phyloP scores from a whole-genome alignment of 2,888 invertebrate species.

The Idaea biselata region DNA sequence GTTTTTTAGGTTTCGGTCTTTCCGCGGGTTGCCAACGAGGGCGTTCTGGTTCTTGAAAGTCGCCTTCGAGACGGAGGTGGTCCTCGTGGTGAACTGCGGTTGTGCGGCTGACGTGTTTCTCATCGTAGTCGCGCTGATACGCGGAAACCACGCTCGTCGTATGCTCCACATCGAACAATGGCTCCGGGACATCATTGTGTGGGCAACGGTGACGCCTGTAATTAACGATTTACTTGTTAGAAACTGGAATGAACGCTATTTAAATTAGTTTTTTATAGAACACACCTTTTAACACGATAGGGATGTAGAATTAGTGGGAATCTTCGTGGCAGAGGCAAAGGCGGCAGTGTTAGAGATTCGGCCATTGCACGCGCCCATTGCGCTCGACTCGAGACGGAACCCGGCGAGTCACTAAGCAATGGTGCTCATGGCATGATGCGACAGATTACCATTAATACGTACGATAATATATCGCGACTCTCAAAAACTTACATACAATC shows the following conservation, averaged over 20 bases:
- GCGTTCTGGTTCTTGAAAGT: slow-evolving; percentile 80
- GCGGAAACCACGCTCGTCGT: slow-evolving; percentile 81
- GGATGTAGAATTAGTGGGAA: slow-evolving; percentile 64
- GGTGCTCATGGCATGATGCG: slow-evolving; percentile 35
- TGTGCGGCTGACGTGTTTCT: slow-evolving; percentile 82
- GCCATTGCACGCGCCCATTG: slow-evolving; percentile 74
- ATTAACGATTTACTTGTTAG: slow-evolving; percentile 2
- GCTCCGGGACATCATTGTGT: slow-evolving; percentile 84
- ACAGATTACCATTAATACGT: slow-evolving; percentile 7
- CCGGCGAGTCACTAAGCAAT: slow-evolving; percentile 36
- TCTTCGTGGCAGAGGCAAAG: slow-evolving; percentile 62
- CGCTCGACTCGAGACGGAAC: slow-evolving; percentile 41
- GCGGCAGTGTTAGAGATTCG: slow-evolving; percentile 67
- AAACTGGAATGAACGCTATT: neutral
- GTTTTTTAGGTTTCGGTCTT: slow-evolving; percentile 77
- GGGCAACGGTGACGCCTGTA: slow-evolving; percentile 92
- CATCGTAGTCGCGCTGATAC: slow-evolving; percentile 83
- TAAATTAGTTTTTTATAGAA: slow-evolving; percentile 12
- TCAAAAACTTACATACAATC: neutral
- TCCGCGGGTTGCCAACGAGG: slow-evolving; percentile 80
- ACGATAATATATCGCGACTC: neutral
- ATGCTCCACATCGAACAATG: slow-evolving; percentile 80
- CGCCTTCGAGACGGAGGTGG: slow-evolving; percentile 86
- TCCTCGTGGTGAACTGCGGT: slow-evolving; percentile 84
- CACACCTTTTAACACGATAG: slow-evolving; percentile 67